phyloP scores from a whole-genome alignment of 2,113 vertebrate genomes.

The Excalfactoria chinensis region DNA sequence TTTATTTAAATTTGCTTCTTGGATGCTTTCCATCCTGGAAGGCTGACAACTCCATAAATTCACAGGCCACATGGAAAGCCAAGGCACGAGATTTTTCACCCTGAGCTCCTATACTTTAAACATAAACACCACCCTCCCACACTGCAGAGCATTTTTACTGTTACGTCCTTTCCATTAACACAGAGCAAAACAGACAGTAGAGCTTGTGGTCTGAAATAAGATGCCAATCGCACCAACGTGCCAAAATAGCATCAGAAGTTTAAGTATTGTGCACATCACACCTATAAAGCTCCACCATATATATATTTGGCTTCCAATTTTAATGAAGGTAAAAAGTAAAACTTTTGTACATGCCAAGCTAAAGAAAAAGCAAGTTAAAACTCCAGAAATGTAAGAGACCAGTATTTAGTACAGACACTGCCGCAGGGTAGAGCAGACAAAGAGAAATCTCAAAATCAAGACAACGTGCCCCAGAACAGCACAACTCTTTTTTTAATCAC shows the following conservation, averaged over 20 bases:
- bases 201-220: not conserved
- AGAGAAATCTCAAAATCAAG: not conserved
- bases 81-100: not conserved
- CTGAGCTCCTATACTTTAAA: not conserved
- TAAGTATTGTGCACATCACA: not conserved
- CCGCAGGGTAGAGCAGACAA: not conserved
- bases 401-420: not conserved
- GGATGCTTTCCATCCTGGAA: not conserved
- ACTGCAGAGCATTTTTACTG: not conserved
- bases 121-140: not conserved
- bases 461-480: not conserved
- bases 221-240: not conserved
- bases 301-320: not conserved
- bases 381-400: not conserved
- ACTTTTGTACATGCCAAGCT: not conserved
- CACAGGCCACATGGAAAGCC: not conserved
- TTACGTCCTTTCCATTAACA: not conserved
- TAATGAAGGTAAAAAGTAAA: not conserved
- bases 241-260: not conserved
- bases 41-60: not conserved
- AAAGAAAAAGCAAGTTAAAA: not conserved
- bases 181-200: not conserved
- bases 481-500: not conserved
- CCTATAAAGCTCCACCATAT: not conserved
- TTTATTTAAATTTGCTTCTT: constrained; percentile 17